Conservation (phyloP, 2,888 invertebrate genomes). For the Trichopria drosophilae region DNA sequence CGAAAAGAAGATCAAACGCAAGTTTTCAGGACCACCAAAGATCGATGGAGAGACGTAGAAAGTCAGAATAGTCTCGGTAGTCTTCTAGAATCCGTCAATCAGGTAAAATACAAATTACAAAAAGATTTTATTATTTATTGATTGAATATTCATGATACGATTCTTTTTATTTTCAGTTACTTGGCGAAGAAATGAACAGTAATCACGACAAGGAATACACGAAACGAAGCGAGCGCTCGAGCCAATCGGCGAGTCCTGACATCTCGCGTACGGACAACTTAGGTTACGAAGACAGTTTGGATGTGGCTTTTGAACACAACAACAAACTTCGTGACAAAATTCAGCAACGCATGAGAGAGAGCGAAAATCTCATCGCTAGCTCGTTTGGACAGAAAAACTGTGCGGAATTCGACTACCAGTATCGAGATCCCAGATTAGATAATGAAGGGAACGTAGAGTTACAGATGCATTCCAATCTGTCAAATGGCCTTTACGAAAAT, state of each 20-base stretch:
- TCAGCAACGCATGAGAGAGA: conserved; percentile 55
- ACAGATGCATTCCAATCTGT: no score
- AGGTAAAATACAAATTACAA: conserved; percentile 42
- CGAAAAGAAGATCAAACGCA: conserved; percentile 44
- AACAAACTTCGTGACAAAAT: conserved; percentile 56
- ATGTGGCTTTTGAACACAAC: conserved; percentile 56
- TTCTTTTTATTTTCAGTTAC: conserved; percentile 43
- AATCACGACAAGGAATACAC: conserved; percentile 44
- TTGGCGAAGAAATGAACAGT: conserved; percentile 55
- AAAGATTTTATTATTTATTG: background rate
- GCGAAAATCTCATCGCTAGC: conserved; percentile 52
- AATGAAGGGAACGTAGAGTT: conserved; percentile 24
- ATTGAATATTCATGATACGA: conserved; percentile 21
- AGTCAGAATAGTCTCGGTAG: conserved; percentile 56
- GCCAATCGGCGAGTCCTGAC: conserved; percentile 43
- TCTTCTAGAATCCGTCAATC: conserved; percentile 55
- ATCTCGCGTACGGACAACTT: conserved; percentile 47
- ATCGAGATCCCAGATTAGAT: conserved; percentile 21
- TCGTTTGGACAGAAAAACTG: conserved; percentile 47
- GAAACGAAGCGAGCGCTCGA: conserved; percentile 40
- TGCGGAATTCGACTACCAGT: conserved; percentile 14
- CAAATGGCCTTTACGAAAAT: conserved; percentile 34
- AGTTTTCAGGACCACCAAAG: conserved; percentile 42
- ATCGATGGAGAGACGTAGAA: conserved; percentile 55
- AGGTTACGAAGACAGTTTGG: conserved; percentile 55